Percentiles rank a stretch among this genome's conserved stretches.
phyloP scores from a whole-genome alignment of 2,113 vertebrate genomes.

The Petrocephalus microphthalmus region DNA sequence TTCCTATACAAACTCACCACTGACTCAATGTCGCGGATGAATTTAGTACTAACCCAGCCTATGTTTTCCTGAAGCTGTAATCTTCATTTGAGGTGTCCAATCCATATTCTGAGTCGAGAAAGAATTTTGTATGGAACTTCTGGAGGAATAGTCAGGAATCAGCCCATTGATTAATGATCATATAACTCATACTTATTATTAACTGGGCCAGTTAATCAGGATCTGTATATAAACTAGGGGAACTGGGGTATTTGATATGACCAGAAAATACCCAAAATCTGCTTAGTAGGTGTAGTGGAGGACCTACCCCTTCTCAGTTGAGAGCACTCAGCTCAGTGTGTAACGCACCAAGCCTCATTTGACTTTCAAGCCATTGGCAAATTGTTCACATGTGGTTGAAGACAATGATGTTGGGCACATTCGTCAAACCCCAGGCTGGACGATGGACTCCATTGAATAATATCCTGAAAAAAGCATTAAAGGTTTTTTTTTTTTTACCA shows the following conservation, averaged over 20 bases:
- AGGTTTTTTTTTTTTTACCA: neutral
- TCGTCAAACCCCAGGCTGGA: neutral
- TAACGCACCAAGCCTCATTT: neutral
- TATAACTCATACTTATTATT: neutral
- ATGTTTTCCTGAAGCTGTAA: neutral
- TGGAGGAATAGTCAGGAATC: too few relatives aligned
- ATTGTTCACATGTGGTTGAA: neutral
- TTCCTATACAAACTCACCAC: neutral
- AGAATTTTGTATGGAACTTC: neutral
- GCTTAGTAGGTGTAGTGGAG: neutral
- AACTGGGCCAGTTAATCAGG: neutral
- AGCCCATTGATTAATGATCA: too few relatives aligned
- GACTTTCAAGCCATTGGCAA: neutral
- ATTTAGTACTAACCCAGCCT: neutral
- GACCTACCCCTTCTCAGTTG: neutral
- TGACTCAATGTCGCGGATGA: neutral
- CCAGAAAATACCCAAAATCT: neutral
- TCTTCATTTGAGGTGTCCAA: neutral
- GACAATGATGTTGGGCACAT: neutral
- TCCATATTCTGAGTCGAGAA: neutral
- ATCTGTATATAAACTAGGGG: neutral
- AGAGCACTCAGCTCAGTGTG: neutral
- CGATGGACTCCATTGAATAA: neutral
- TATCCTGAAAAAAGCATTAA: neutral
- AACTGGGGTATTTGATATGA: neutral